Conservation (phyloP, 2,888 invertebrate genomes). For the Notodonta dromedarius region DNA sequence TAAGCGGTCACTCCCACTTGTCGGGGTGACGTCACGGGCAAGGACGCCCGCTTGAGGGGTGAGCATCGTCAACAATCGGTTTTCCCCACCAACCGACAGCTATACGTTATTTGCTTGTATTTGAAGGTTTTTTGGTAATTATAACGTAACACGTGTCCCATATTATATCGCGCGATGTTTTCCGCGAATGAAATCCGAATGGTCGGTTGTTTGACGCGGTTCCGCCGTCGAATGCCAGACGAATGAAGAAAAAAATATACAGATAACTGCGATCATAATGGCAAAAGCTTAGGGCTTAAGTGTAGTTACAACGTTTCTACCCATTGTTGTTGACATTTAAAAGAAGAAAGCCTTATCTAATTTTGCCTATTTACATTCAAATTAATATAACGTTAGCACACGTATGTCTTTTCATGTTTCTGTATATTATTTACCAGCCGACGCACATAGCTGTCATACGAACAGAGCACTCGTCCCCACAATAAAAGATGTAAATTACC, state of each 20-base stretch:
- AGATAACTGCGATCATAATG: no score
- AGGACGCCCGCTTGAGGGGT: conserved; percentile 18
- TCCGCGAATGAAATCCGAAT: conserved; percentile 18
- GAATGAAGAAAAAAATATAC: no score
- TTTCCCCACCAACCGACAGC: no score
- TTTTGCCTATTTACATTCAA: no score
- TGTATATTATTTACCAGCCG: not conserved
- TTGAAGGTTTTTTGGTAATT: conserved; percentile 1
- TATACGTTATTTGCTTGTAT: no score
- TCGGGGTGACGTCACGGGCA: conserved; percentile 43
- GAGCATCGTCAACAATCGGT: not conserved
- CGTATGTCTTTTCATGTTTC: not conserved
- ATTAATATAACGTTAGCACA: no score
- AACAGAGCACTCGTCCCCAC: not conserved
- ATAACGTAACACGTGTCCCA: conserved; percentile 19
- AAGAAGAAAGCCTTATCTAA: no score
- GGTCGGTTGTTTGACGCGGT: conserved; percentile 6
- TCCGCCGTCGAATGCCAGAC: not conserved
- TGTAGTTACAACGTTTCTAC: no score
- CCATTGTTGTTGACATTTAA: no score
- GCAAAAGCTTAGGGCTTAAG: no score
- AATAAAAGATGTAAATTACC: not conserved
- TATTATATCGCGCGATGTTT: conserved; percentile 8
- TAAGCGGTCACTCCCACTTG: conserved; percentile 3
- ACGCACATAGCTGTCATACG: not conserved